Base-by-base conservation (phyloP, 2,888 invertebrate genomes). In the Sesia apiformis region DNA sequence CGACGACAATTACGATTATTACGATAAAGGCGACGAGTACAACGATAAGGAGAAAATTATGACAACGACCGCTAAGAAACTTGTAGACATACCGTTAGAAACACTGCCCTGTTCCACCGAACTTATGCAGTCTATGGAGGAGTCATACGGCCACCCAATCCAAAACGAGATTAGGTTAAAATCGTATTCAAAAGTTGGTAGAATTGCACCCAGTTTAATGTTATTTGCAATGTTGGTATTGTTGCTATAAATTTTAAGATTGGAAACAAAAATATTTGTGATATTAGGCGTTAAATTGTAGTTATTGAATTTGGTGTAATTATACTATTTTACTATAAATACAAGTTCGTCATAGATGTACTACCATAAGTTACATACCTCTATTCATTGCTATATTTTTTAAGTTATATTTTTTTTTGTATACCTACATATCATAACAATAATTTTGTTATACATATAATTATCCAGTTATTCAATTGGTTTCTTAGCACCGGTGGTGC, bases 131-230 rank as follows among this genome's bases (percentile, higher is more conserved):
- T 76, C 81, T 4, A 80, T 87, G 59, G 88, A 87, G 52, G 83
- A 84, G 57, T 77, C 79, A 50, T 87, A 87, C 61, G 86, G 85
- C 6, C 85, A 87, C 58, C 88, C 88, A 1, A 78, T 88, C 46
- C 88, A 87, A 60, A 89, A 89, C 60, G 88, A 89, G 66, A 89
- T 89, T 57, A 78, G 84, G 65, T 69, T 89, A 58, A 88, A 89
- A 72, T 83, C 86, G 38, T 84, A 74, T 57, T 87, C 88, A 4
- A 74, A 70, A 56, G 79, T 72, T 23, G 63, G 67, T 55, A 73
- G 61, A 59, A 64, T 72, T 54, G 61, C 71, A 55, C 76, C 81
- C 4, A 76, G 71, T 64, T 66, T 77, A 57, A 56, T 74, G 51
- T 57, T 80, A 56, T 56, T 77, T 58, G 38, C 77, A 62, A 67